Evolutionary conservation across 1,140 invertebrate species (phyloP).

Genomic region (Zaprionus nigranus): DNA sequence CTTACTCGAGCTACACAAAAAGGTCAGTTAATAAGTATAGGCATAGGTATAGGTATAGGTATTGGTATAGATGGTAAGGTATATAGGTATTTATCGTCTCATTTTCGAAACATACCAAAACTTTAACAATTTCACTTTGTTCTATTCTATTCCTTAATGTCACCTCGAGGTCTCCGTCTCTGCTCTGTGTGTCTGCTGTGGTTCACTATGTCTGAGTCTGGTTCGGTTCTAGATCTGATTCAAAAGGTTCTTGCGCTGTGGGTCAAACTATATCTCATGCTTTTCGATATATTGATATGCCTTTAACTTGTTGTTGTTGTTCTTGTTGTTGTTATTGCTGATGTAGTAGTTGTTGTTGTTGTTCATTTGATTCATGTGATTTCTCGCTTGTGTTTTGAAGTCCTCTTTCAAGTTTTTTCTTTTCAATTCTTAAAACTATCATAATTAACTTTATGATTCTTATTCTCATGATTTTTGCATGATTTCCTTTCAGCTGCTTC

Average conservation of each 20-base stretch:
- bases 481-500: conserved; percentile 28
- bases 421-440: conserved; percentile 40
- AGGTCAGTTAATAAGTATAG: conserved; percentile 11
- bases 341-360: conserved; percentile 5
- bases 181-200: not conserved
- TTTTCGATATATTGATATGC: conserved; percentile 27
- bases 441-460: conserved; percentile 41
- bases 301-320: conserved; percentile 27
- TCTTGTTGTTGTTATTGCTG: not conserved
- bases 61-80: conserved; percentile 7
- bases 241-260: not conserved
- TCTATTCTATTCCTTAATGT: conserved; percentile 13
- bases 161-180: not conserved
- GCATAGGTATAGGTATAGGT: conserved; percentile 20
- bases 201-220: conserved; percentile 5
- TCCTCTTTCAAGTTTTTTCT: not conserved
- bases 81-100: not conserved
- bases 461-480: conserved; percentile 16
- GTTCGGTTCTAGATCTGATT: conserved; percentile 17
- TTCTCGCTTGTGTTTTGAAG: conserved; percentile 3
- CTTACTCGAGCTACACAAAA: conserved; percentile 28
- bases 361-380: conserved; percentile 10
- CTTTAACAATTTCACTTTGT: conserved; percentile 46
- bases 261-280: not conserved
- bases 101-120: conserved; percentile 25